A percentile compares a stretch with the other conserved stretches of the same genome.
Evolutionary conservation across 2,888 invertebrate genomes (phyloP).

Genomic region (Drosophila maculinotata): DNA sequence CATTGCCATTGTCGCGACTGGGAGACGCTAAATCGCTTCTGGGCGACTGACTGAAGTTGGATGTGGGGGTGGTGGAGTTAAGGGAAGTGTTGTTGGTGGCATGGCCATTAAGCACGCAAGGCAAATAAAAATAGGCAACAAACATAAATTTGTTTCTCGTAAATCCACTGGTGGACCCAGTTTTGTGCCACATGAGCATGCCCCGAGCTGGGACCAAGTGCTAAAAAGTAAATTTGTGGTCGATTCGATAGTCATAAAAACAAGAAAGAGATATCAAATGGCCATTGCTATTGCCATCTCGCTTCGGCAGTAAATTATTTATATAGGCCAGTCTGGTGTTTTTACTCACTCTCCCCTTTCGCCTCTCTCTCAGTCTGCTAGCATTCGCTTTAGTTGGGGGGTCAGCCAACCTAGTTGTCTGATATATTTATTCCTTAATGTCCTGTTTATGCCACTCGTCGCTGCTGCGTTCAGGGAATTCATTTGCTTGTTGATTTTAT

Average conservation of each 20-base stretch:
- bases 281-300: constrained; percentile 28
- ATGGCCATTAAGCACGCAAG: constrained; percentile 79
- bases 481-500: constrained; percentile 56
- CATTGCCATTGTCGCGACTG: constrained; percentile 54
- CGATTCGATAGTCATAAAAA: constrained; percentile 80
- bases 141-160: constrained; percentile 80
- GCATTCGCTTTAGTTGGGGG: constrained; percentile 16
- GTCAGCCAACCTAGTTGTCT: constrained; percentile 30
- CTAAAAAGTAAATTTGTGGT: constrained; percentile 82
- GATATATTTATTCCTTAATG: constrained; percentile 69
- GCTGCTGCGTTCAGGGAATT: constrained; percentile 51
- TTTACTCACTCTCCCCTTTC: not conserved
- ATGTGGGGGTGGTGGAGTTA: not conserved
- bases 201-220: constrained; percentile 76
- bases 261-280: constrained; percentile 53
- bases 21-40: constrained; percentile 49
- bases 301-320: constrained; percentile 64
- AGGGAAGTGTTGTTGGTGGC: constrained; percentile 29
- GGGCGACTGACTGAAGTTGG: constrained; percentile 31
- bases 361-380: constrained; percentile 4
- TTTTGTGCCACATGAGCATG: constrained; percentile 58
- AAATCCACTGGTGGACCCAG: constrained; percentile 69
- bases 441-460: constrained; percentile 70
- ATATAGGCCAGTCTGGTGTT: constrained; percentile 49
- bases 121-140: constrained; percentile 80